Conservation (phyloP, 2,797 vertebrate species). For the Myotis daubentonii region DNA sequence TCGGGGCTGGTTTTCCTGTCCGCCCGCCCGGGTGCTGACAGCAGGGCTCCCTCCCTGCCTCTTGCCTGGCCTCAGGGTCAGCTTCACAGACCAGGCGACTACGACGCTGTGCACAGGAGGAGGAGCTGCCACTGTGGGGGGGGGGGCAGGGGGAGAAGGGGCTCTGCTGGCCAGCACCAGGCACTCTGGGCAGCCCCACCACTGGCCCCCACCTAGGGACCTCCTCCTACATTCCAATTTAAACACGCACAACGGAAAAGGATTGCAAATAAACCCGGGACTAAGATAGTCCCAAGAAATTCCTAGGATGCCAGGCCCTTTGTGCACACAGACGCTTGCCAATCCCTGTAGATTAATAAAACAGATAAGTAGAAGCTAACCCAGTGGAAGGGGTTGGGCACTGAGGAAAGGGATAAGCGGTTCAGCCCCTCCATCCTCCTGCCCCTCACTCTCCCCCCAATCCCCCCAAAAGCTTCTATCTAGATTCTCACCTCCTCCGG, state of each 20-base stretch:
- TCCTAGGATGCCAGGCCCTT: background rate
- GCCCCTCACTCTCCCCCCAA: fast-evolving
- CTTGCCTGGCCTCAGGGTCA: background rate
- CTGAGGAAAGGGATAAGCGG: background rate
- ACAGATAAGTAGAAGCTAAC: background rate
- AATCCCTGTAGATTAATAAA: background rate
- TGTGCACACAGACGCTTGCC: background rate
- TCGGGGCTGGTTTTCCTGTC: background rate
- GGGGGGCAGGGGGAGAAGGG: background rate
- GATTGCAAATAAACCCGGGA: background rate
- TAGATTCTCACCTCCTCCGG: background rate
- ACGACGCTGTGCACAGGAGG: fast-evolving
- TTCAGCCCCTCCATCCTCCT: background rate
- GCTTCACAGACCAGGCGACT: background rate
- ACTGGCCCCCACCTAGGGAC: background rate
- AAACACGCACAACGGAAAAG: background rate
- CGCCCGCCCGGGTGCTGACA: background rate
- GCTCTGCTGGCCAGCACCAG: background rate
- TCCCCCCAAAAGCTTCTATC: too few relatives aligned
- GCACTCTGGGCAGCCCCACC: background rate
- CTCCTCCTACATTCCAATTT: background rate
- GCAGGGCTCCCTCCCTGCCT: background rate
- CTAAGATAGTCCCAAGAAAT: background rate
- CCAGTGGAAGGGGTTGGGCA: background rate
- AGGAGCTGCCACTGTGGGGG: background rate